A percentile compares a stretch with the other conserved stretches of the same genome.
phyloP scores from a whole-genome alignment of 2,113 vertebrate genomes.

The Numida meleagris region DNA sequence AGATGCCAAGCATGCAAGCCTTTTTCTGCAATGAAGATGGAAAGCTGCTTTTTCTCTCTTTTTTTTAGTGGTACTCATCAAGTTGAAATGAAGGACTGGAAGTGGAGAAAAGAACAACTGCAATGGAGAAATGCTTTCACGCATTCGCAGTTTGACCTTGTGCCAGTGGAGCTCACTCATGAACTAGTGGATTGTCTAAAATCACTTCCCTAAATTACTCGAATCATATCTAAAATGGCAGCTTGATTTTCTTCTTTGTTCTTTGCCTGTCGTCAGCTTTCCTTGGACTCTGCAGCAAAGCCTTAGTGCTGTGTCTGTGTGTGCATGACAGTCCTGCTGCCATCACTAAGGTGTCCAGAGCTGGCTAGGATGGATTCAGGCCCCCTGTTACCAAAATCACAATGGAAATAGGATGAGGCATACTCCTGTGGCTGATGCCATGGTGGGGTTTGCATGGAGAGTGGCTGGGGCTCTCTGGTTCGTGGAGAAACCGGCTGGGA shows the following conservation, averaged over 20 bases:
- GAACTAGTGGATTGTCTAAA: constrained; percentile 12
- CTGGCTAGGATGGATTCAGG: neutral
- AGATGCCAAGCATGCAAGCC: neutral
- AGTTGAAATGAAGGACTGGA: neutral
- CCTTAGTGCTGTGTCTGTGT: neutral
- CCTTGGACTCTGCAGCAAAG: neutral
- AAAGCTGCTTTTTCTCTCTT: neutral
- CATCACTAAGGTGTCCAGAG: neutral
- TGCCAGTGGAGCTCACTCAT: neutral
- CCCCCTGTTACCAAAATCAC: accelerated
- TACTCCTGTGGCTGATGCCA: neutral
- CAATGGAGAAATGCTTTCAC: neutral
- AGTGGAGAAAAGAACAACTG: constrained; percentile 12
- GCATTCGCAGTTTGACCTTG: constrained; percentile 11
- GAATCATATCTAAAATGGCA: constrained; percentile 4
- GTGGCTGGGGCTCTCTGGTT: neutral
- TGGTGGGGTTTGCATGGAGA: neutral
- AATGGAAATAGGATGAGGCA: neutral
- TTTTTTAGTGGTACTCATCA: neutral
- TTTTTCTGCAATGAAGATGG: neutral
- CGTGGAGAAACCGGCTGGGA: neutral
- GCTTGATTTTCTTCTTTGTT: constrained; percentile 29
- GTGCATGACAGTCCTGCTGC: neutral
- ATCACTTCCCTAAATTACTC: neutral
- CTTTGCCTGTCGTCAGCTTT: neutral